Evolutionary conservation across 2,797 vertebrate genomes (phyloP), one percentile per base, ranked within the genome.

Genomic region (Eulemur rubriventer): DNA sequence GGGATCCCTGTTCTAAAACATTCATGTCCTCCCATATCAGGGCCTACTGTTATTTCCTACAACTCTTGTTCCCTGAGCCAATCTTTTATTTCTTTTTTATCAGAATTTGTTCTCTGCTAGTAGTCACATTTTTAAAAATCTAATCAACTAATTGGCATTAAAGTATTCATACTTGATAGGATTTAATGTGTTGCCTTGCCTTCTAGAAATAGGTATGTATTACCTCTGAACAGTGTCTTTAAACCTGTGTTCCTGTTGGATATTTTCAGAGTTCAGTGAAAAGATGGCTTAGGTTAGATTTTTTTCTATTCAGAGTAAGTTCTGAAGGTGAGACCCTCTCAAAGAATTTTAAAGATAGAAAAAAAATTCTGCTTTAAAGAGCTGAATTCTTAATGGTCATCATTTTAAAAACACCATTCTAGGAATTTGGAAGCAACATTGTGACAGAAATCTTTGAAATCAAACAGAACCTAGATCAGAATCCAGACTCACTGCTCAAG

Each of bases 221-320:
- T 95, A 65, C 13, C 20, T 86, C 35, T 82, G 55, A 87, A 75
- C 35, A 91, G 9, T 76, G 7, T 84, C 30, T 93, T 94, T 72
- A 67, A 94, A 70, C 48, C 35, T 75, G 4, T 67, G n/a, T 72
- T 65, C 33, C 72, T 83, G 1, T 90, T 89, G 55, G 33, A 20
- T 90, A 73, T 70, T 95, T 82, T 95, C 78, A 92, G 55, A 67
- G 95, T 83, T 94, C 52, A 89, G 9, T 89, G 28, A 52, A 41
- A 93, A 83, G 33, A 90, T 95, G 43, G 43, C 46, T 75, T 83
- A 75, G 16, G 26, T 95, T 90, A 94, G n/a, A 48, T 89, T 90
- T 76, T 91, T 75, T 75, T 89, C 48, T 73, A 67, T 83, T 96
- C 52, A 81, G 38, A 78, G 30, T 72, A 82, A 86, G 63, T 55